These are phyloP conservation scores for Hoplodrina ambigua DNA, from an alignment of 2,888 invertebrate genomes.

Conservation along the genomic window DNA sequence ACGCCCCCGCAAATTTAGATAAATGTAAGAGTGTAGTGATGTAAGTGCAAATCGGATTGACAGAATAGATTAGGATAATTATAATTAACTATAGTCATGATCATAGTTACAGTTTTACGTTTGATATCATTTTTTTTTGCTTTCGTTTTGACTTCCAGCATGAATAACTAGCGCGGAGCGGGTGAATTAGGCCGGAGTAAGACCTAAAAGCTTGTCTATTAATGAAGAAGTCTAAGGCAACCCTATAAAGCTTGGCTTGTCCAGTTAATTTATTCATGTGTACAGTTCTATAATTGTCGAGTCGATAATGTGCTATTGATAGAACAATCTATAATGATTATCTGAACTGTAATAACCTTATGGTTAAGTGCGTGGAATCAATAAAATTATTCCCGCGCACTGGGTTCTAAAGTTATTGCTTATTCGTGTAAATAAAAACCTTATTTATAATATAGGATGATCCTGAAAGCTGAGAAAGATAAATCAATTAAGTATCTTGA, in stretches of 20 bases:
- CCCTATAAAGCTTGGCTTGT: background rate
- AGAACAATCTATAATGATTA: slow-evolving; percentile 11
- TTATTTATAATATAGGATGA: too few relatives aligned
- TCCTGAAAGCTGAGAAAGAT: too few relatives aligned
- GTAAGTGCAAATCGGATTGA: background rate
- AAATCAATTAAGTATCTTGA: too few relatives aligned
- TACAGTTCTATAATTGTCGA: slow-evolving; percentile 18
- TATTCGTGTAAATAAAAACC: slow-evolving; percentile 2
- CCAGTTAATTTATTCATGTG: slow-evolving; percentile 30
- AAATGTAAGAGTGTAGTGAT: background rate
- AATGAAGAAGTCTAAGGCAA: too few relatives aligned
- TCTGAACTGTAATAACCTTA: background rate
- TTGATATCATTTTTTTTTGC: too few relatives aligned
- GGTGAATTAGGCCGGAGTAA: too few relatives aligned
- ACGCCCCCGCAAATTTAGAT: too few relatives aligned
- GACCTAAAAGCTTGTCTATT: too few relatives aligned
- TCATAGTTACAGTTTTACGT: too few relatives aligned
- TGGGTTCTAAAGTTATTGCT: slow-evolving; percentile 1
- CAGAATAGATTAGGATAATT: background rate
- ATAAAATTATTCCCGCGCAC: background rate
- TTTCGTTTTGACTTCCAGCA: too few relatives aligned
- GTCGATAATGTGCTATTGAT: slow-evolving; percentile 1
- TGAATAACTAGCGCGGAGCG: too few relatives aligned
- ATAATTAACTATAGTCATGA: too few relatives aligned
- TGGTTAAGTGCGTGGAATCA: slow-evolving; percentile 14